Evolutionary conservation across 1,140 invertebrate genomes (phyloP), one percentile per base, ranked within the genome.

Genomic region (Scaptomyza graminum): DNA sequence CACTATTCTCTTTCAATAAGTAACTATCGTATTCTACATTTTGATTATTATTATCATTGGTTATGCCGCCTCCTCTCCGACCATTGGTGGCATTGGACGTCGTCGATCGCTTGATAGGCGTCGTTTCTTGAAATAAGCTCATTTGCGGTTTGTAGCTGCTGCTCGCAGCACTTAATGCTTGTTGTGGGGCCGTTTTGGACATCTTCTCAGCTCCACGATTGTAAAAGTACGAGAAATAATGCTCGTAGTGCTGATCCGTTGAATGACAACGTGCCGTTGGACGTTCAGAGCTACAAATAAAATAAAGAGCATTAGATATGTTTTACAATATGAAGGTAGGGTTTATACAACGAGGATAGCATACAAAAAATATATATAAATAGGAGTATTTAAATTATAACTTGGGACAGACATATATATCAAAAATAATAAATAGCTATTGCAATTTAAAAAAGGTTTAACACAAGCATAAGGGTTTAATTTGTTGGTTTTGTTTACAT

Each of bases 161-260:
- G 8, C 34, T 47, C 41, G 57, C 25, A 16, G 50, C n/a, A 43
- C 3, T 66, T 25, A 60, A 43, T 34, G 63, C n/a, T 13, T 34
- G 13, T 16, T 44, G 49, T 50, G 54, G 37, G 7, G 7, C 28
- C 12, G 37, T 12, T 11, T 84, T 89, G 7, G 69, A 37, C 4
- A 50, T 28, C 43, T 84, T 79, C 15, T 71, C 66, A 39, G 61
- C 49, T 16, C 67, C 76, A 49, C 81, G 87, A 16, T 90, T 90
- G 51, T 90, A 90, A 66, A 90, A 90, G 59, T 90, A 90, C 13
- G 87, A 90, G 51, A 88, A 90, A 74, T 90, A 90, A 18, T 90
- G 87, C 16, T 90, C 79, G 65, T 90, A 90, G 49, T 90, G 87
- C 50, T 88, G 79, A 49, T 82, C 76, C 0, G 74, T 56, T 15